Base-by-base conservation (phyloP, 2,113 vertebrate genomes). In the Percopsis transmontana region DNA sequence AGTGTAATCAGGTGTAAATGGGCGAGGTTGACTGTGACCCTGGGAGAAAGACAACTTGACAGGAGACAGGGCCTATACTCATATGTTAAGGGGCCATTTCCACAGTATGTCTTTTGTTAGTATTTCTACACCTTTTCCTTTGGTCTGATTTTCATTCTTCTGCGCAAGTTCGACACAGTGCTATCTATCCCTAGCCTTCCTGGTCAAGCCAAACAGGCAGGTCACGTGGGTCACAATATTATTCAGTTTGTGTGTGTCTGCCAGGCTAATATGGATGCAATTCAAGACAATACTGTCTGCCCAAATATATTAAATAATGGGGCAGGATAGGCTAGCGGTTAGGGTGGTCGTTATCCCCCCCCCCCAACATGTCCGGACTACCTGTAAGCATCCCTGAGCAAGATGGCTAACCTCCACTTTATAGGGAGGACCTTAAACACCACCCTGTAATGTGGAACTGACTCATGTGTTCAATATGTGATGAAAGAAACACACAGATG, bases 11-110 rank as follows among this genome's bases (percentile, higher is more conserved):
- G 20, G 18, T 20, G 16, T 21, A 58, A 71, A 62, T 62, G 33
- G 47, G 12, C n/a, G 18, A 74, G 67, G 73, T 68, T 38, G 40
- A n/a, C 27, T 59, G 27, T 44, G 21, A 33, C 27, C 56, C 33
- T 42, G 15, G 19, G 14, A n/a, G 27, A 40, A 58, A 38, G 61
- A 20, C 52, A 77, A 6, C 15, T 19, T 61, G 60, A 72, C 40
- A 61, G 51, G 24, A 64, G 62, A 68, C 45, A 23, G 16, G 12
- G 62, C 19, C 23, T 62, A 51, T 11, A 53, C 42, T 19, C 33
- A 9, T 21, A 9, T 6, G n/a, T 44, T 59, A 33, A 21, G 40
- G 40, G 12, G 21, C 7, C 2, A 14, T 14, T 18, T 33, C 27
- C 27, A 6, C 27, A 6, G 27, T 33, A 6, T 7, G 6, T 14